These are phyloP conservation scores for Drosophila lacertosa DNA, from an alignment of 1,140 invertebrate species.

Conservation along the genomic window DNA sequence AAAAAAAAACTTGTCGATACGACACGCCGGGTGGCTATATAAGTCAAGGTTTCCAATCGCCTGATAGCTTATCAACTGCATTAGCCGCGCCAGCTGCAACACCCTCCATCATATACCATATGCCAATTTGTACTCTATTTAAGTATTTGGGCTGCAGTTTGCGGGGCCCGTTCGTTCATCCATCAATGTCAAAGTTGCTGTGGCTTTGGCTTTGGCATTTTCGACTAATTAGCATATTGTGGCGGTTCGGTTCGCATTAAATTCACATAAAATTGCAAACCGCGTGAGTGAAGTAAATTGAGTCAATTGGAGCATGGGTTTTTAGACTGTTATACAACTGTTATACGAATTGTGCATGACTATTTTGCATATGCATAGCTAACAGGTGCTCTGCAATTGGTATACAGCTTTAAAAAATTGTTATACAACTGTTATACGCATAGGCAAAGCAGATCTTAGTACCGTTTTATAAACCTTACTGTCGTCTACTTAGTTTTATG, in stretches of 20 bases:
- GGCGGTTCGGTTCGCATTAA: background rate
- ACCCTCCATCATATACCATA: background rate
- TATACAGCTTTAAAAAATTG: background rate
- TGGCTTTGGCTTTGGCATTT: background rate
- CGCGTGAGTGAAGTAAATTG: slow-evolving; percentile 16
- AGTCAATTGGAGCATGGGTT: slow-evolving; percentile 3
- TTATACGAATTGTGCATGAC: slow-evolving; percentile 1
- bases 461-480: background rate
- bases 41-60: slow-evolving; percentile 71
- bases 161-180: slow-evolving; percentile 34
- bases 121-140: background rate
- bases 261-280: slow-evolving; percentile 23
- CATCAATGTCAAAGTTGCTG: slow-evolving; percentile 73
- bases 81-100: slow-evolving; percentile 13
- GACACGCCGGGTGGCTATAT: slow-evolving; percentile 31
- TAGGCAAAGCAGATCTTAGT: background rate
- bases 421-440: background rate
- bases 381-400: background rate
- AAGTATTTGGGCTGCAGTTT: slow-evolving; percentile 4
- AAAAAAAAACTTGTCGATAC: slow-evolving; percentile 12
- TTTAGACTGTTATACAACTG: background rate
- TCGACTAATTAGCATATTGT: slow-evolving; percentile 60
- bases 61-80: slow-evolving; percentile 55
- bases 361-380: no score
- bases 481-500: slow-evolving; percentile 4